Evolutionary conservation across 2,888 invertebrate genomes (phyloP).

Genomic region (Opisthograptis luteolata): DNA sequence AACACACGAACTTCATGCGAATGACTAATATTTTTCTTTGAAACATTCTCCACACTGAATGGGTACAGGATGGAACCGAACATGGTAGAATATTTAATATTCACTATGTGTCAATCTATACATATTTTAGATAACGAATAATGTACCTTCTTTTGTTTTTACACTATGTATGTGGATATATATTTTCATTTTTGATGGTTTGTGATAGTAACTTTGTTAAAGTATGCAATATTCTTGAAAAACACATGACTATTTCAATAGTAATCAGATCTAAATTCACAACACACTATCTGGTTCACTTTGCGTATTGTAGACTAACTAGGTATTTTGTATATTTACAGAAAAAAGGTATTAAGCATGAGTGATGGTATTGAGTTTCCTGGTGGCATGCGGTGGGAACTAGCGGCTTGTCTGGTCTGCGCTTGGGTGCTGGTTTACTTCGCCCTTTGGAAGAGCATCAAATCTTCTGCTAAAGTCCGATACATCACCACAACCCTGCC

Average conservation of each 20-base stretch:
- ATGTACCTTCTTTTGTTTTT: neutral
- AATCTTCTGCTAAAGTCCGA: conserved; percentile 95
- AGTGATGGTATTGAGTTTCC: conserved; percentile 93
- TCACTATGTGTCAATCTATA: neutral
- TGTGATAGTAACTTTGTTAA: too few relatives aligned
- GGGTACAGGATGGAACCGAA: conserved; percentile 3
- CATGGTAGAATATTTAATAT: neutral
- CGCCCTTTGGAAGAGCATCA: conserved; percentile 98
- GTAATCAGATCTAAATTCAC: too few relatives aligned
- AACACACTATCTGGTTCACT: neutral
- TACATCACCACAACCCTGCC: conserved; percentile 97
- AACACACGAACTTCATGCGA: too few relatives aligned
- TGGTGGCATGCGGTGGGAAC: conserved; percentile 93
- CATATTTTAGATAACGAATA: neutral
- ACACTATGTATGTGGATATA: too few relatives aligned
- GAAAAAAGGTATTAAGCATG: conserved; percentile 93
- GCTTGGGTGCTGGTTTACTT: conserved; percentile 98
- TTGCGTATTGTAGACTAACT: neutral
- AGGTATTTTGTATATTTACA: conserved; percentile 70
- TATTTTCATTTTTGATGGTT: too few relatives aligned
- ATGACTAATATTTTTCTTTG: conserved; percentile 19
- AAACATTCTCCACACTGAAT: conserved; percentile 3
- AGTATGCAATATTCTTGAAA: too few relatives aligned
- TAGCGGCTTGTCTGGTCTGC: conserved; percentile 94
- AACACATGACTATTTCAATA: too few relatives aligned